Evolutionary conservation across 2,888 invertebrate species (phyloP), one percentile per base, ranked within the genome.

Genomic region (Horisme vitalbata): DNA sequence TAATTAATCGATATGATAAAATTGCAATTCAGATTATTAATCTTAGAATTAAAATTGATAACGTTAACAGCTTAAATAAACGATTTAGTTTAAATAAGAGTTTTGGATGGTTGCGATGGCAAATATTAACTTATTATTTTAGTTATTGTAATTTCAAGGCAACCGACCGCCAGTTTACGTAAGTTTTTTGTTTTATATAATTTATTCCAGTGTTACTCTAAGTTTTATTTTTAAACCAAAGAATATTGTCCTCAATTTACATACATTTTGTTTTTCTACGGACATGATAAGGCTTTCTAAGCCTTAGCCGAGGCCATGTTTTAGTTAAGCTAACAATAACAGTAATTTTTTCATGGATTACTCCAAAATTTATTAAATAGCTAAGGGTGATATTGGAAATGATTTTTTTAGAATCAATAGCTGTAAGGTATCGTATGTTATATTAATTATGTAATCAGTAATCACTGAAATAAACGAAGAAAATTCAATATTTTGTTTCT

Each of bases 331-430:
- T 79, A 77, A 75, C 72, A 48, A 52, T 73, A 64, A 62, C 77
- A 71, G 78, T 84, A 84, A 46, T 76, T 79, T 83, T 83, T 80
- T 82, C 84, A 83, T 77, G 85, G 82, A 83, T 79, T 83, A 83
- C 81, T 86, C 81, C 78, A 75, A 79, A 79, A 71, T 79, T 79
- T 78, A 83, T 80, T 83, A 83, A 85, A 71, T 87, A 87, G 80
- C 60, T 87, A 88, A 88, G 88, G 70, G 80, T 83, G 85, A 87
- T 87, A 88, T 87, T 87, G 88, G 87, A 88, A 88, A 86, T 87
- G 88, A 87, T 87, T 88, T 89, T 89, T 89, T 86, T 88, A 88
- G 89, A 84, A 84, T 88, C 86, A 88, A 78, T 88, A 89, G 88
- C 61, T 59, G 49, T 88, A 89, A 89, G 88, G 67, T 85, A 85